Base-by-base conservation (phyloP, 2,888 invertebrate genomes). In the Caenorhabditis panamensis region DNA sequence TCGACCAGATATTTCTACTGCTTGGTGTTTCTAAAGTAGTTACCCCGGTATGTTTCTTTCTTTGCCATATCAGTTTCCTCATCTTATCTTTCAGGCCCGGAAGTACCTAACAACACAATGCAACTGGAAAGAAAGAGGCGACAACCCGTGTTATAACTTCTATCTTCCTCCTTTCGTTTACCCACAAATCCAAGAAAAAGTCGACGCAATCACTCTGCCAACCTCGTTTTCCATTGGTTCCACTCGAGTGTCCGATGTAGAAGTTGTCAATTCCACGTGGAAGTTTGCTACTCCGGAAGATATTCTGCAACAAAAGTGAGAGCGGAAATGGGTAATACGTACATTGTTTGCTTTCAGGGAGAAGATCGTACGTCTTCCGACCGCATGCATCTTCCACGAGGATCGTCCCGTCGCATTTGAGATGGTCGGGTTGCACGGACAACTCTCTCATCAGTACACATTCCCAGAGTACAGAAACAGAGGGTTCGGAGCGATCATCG, bases 391-490 rank as follows among this genome's bases (percentile, higher is more conserved):
- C n/a, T 62, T 24, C 28, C 68, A 68, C 20, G 22, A 72, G 2
- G 54, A 53, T 31, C 28, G 49, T 4, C 79, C 79, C 16, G 53
- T 79, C 20, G 63, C 73, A 18, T 79, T 79, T 51, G 79, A 79
- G 36, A 73, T 79, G 79, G 41, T 73, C 11, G 73, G 79, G 58
- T 63, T 79, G 22, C 79, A 73, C 47, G 79, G 67, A 26, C 79
- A 73, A 41, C 47, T 72, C 28, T 67, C 67, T 3, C 73, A 79
- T 63, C 73, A 68, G 47, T 79, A 54, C 59, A 79, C 79, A 13
- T 63, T 79, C 22, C 79, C 79, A 2, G 79, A 73, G 49, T 73
- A 68, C 20, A 56, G 79, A 44, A 67, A 68, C 58, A 41, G 49
- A 20, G 79, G 79, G 31, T 67, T 79, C 22, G 79, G 79, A 3